Evolutionary conservation across 1,140 invertebrate species (phyloP), one percentile per base, ranked within the genome.

Genomic region (Hypsibius dujardini): DNA sequence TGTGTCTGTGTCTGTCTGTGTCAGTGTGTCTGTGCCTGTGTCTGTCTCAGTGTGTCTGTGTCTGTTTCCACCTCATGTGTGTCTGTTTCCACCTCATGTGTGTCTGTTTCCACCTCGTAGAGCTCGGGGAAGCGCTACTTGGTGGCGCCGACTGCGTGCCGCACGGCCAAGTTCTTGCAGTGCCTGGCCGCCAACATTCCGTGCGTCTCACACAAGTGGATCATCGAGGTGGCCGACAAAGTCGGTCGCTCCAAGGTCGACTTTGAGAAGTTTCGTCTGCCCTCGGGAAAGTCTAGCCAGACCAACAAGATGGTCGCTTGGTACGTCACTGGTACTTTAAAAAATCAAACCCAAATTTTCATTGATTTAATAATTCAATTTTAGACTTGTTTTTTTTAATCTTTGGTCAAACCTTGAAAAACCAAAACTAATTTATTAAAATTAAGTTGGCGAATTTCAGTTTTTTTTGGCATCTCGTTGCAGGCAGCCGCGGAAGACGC

Each of bases 141-240:
- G 46, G 73, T 81, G 47, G 78, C 80, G 14, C 74, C 77, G 73
- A 75, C 75, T 7, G 77, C 78, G 72, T 76, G 78, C 60, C 71
- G 78, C 46, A 80, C 80, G 2, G 71, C 79, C 15, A 81, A 81
- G 71, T 82, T 80, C 72, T 74, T 82, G 15, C 76, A 80, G 73
- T 78, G 76, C 74, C 73, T 82, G 70, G 79, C 80, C 46, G 77
- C 76, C 50, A 77, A 77, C 40, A 74, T 80, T 47, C 76, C 76
- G 1, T 80, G 79, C 73, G 74, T 80, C 2, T 80, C 76, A 7
- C 78, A 81, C 75, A 71, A 76, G 14, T 82, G 80, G 80, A 75
- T 82, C 12, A 72, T 75, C 46, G 75, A 80, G 12, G 3, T 67
- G 42, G 62, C 62, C 12, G 62, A 12, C 42, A 67, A 42, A 3